Percentiles rank a stretch among this genome's conserved stretches.
phyloP scores from a whole-genome alignment of 2,113 vertebrate genomes.

The Porphyrio hochstetteri region DNA sequence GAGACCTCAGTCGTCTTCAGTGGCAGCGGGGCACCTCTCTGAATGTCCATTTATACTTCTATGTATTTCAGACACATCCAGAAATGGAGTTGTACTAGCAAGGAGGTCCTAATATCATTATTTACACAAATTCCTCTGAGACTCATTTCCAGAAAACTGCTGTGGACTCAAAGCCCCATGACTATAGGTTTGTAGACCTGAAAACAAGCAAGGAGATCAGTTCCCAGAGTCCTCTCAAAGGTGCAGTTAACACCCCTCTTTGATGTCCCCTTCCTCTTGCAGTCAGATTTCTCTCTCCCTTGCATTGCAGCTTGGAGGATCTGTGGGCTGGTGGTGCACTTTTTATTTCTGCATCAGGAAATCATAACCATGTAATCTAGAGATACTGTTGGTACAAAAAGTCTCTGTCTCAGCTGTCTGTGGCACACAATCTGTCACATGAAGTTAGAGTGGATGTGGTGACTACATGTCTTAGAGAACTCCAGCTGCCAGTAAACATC shows the following conservation, averaged over 20 bases:
- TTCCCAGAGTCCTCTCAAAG: background rate
- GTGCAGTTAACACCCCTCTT: background rate
- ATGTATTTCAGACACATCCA: background rate
- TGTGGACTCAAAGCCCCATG: background rate
- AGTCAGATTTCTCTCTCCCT: background rate
- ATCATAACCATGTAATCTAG: background rate
- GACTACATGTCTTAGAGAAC: background rate
- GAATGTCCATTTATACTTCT: background rate
- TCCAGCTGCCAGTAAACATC: background rate
- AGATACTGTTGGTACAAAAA: background rate
- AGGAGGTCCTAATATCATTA: background rate
- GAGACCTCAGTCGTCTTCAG: background rate
- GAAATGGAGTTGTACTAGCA: background rate
- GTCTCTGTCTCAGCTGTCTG: background rate
- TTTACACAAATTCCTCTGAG: background rate
- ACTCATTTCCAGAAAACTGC: background rate
- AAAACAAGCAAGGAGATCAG: background rate
- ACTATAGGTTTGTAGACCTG: background rate
- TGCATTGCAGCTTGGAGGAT: background rate
- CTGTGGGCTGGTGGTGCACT: background rate
- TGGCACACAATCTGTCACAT: background rate
- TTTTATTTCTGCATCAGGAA: background rate
- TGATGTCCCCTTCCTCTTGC: background rate
- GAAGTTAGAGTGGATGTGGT: background rate
- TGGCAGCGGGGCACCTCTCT: background rate